Conservation (phyloP, 2,113 vertebrate species). For the Piprites chloris region DNA sequence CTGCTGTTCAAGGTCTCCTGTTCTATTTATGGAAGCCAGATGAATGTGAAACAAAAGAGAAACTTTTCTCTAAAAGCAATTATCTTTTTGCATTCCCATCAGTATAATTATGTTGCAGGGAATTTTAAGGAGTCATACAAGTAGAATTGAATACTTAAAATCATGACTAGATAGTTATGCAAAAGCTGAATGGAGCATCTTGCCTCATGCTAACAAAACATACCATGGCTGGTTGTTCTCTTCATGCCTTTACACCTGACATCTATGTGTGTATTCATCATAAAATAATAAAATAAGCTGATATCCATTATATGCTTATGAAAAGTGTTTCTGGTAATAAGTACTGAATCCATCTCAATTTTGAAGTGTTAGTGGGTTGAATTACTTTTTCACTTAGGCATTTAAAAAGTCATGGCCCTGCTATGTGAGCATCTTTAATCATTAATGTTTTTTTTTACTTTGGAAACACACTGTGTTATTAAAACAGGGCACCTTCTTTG, state of each 20-base stretch:
- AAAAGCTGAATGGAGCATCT: constrained; percentile 65
- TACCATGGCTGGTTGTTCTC: not conserved
- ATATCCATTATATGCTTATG: not conserved
- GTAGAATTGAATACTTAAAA: constrained; percentile 80
- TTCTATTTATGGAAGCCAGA: constrained; percentile 81
- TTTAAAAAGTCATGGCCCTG: not conserved
- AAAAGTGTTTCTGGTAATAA: not conserved
- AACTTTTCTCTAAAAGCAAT: constrained; percentile 85
- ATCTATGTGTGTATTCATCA: not conserved
- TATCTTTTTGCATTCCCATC: constrained; percentile 82
- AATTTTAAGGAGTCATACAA: constrained; percentile 80
- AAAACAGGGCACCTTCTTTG: not conserved
- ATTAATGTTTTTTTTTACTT: not conserved
- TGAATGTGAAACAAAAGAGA: constrained; percentile 82
- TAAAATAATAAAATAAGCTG: not conserved
- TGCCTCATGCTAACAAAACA: constrained; percentile 30
- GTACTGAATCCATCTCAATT: not conserved
- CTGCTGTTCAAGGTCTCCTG: constrained; percentile 78
- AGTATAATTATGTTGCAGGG: constrained; percentile 81
- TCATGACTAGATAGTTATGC: constrained; percentile 71
- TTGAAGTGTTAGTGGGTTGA: not conserved
- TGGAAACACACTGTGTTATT: not conserved
- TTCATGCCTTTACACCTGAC: not conserved
- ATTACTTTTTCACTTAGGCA: not conserved
- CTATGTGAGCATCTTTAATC: not conserved